Evolutionary conservation across 1,140 invertebrate genomes (phyloP).

Genomic region (Meloidogyne chitwoodi): DNA sequence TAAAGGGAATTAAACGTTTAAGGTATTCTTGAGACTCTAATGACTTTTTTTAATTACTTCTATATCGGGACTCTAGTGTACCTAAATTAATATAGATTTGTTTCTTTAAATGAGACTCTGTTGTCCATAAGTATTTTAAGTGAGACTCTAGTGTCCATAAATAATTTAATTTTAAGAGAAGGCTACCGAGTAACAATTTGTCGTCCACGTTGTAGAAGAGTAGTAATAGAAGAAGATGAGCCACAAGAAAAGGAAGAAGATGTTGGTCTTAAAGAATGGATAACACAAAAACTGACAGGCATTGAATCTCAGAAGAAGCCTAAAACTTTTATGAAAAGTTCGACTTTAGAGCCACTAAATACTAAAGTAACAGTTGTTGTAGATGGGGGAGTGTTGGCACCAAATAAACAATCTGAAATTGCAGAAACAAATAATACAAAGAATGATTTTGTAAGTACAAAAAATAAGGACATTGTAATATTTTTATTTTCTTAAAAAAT

Average conservation of each 20-base stretch:
- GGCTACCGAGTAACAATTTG: conserved; percentile 60
- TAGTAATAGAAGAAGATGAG: not conserved
- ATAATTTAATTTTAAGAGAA: conserved; percentile 33
- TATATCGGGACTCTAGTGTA: not conserved
- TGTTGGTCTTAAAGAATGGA: not conserved
- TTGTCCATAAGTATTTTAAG: not conserved
- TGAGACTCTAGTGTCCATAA: not conserved
- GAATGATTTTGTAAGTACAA: not conserved
- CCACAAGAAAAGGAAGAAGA: conserved; percentile 2
- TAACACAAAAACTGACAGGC: not conserved
- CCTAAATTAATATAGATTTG: no score
- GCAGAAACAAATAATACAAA: not conserved
- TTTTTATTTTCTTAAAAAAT: no score
- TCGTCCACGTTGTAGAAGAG: conserved; percentile 50
- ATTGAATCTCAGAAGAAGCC: not conserved
- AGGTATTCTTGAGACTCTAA: conserved; percentile 39
- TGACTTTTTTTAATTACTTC: not conserved
- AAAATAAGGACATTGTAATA: not conserved
- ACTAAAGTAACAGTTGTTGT: not conserved
- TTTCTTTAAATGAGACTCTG: not conserved
- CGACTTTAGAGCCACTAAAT: not conserved
- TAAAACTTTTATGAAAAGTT: not conserved
- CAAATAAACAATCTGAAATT: not conserved
- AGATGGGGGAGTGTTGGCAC: not conserved
- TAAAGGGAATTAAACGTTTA: conserved; percentile 56